These are phyloP conservation scores for Speoplatyrhinus poulsoni DNA, from an alignment of 2,113 vertebrate species.

Conservation along the genomic window DNA sequence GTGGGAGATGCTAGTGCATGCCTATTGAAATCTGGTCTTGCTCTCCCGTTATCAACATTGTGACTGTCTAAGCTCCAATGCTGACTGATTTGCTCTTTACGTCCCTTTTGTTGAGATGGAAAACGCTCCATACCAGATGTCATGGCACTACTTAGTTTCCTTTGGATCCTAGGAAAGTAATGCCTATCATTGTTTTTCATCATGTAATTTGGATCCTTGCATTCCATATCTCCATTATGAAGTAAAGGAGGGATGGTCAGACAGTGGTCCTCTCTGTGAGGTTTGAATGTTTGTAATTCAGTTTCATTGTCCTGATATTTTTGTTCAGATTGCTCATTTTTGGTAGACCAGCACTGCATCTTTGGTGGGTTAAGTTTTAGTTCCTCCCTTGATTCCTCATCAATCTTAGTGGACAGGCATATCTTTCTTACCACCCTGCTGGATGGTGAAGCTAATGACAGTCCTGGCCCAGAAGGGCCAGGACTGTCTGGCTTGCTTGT, in stretches of 20 bases:
- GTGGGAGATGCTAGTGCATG: conserved; percentile 32
- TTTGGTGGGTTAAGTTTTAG: conserved; percentile 44
- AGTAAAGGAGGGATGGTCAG: conserved; percentile 58
- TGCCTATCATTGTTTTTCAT: conserved; percentile 31
- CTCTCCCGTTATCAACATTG: conserved; percentile 29
- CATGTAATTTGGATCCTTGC: conserved; percentile 30
- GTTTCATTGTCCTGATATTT: conserved; percentile 63
- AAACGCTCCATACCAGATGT: conserved; percentile 37
- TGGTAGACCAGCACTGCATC: conserved; percentile 35
- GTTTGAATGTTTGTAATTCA: conserved; percentile 45
- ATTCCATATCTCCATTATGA: conserved; percentile 55
- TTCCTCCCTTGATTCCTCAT: conserved; percentile 54
- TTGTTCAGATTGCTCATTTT: conserved; percentile 49
- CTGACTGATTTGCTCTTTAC: conserved; percentile 32
- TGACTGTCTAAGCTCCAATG: conserved; percentile 46
- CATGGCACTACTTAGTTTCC: conserved; percentile 34
- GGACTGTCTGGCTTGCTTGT: conserved; percentile 9
- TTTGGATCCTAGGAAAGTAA: conserved; percentile 33
- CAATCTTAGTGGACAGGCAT: conserved; percentile 57
- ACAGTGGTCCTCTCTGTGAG: conserved; percentile 58
- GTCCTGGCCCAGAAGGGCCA: conserved; percentile 17
- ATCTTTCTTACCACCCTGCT: conserved; percentile 66
- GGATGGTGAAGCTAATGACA: conserved; percentile 40
- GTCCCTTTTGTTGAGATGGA: conserved; percentile 45
- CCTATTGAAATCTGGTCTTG: conserved; percentile 32